Base-by-base conservation (phyloP, 2,113 vertebrate genomes). In the Oncorhynchus masou region DNA sequence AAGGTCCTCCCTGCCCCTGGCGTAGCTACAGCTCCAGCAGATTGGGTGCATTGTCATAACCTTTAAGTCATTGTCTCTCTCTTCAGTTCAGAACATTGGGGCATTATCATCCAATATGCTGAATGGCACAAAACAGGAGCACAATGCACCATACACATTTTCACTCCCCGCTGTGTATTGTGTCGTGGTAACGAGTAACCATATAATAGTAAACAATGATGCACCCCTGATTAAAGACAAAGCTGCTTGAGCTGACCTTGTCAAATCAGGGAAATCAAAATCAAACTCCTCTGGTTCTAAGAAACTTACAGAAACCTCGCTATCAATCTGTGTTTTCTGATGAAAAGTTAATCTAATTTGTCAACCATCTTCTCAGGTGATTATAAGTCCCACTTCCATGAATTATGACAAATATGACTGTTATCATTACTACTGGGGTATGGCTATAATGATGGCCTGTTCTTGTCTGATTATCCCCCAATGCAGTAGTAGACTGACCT, bases 191-290 rank as follows among this genome's bases (percentile, higher is more conserved):
- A 54, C 65, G 71, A 71, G 80, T 66, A 45, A 45, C 9, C 39
- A 45, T 45, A 45, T 45, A 74, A 68, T 74, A 72, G 78, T 81
- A 81, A 79, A 73, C 78, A 81, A 86, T 82, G 84, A 62, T 67
- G 74, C 70, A 72, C 49, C 34, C 78, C 74, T 70, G 68, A 84
- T 87, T 81, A 82, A 72, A 85, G 74, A 79, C 80, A 90, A 84
- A 86, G 88, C 88, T 83, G 83, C 86, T 87, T 88, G 85, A 68
- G 51, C 69, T 85, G 85, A 87, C 84, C 82, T 86, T 87, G 83
- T 84, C 80, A 74, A 77, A 27, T 82, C 83, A 81, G 81, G 67
- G 71, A 4, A 57, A 45, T 1, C 15, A 19, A 54, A 54, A 5
- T 54, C 1, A 19, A 54, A 15, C 15, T 54, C 7, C 68, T 77